phyloP scores from a whole-genome alignment of 2,797 vertebrate genomes.

The Gallinago nigripennis region DNA sequence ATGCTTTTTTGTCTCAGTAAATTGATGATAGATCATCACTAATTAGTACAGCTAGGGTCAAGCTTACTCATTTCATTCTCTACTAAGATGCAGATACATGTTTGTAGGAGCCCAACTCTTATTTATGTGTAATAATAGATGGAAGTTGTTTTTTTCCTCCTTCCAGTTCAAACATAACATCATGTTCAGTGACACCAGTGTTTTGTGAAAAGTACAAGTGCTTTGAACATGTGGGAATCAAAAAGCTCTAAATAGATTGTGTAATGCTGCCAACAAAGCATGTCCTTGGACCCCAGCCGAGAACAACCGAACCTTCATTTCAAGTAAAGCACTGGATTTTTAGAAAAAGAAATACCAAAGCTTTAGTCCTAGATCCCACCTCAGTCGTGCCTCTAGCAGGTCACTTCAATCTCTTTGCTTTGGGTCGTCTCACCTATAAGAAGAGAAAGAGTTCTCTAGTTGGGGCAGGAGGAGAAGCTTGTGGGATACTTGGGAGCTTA shows the following conservation, averaged over 20 bases:
- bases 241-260: slow-evolving; percentile 27
- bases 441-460: neutral
- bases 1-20: neutral
- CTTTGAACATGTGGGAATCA: slow-evolving; percentile 41
- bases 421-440: neutral
- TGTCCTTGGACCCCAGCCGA: slow-evolving; percentile 34
- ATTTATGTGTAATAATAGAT: neutral
- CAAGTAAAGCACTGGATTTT: neutral
- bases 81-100: neutral
- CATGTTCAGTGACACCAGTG: slow-evolving; percentile 15
- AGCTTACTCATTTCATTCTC: neutral
- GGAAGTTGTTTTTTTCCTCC: neutral
- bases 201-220: slow-evolving; percentile 49
- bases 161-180: slow-evolving; percentile 14
- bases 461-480: neutral
- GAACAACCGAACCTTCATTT: slow-evolving; percentile 38
- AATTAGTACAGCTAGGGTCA: neutral
- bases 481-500: neutral
- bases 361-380: neutral
- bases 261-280: slow-evolving; percentile 5
- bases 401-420: neutral
- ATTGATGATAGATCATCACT: neutral
- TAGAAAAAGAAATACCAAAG: neutral
- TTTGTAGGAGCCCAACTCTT: neutral
- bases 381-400: neutral